Base-by-base conservation (phyloP, 2,113 vertebrate species). In the Morone chrysops region DNA sequence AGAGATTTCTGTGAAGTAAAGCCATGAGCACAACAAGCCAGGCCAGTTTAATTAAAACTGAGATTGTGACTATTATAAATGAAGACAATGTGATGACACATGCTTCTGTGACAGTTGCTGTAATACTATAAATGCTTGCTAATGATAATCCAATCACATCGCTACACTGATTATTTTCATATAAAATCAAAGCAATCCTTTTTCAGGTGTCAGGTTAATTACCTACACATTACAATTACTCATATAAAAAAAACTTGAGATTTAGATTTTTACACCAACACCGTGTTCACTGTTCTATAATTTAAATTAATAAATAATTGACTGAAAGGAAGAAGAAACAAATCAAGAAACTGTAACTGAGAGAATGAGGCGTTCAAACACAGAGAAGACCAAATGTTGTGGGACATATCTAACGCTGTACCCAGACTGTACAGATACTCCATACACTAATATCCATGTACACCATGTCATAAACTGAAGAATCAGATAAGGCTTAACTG, bases 111-210 rank as follows among this genome's bases (percentile, higher is more conserved):
- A 72, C 63, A 57, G 69, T 18, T 43, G 43, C 63, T 17, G 43
- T 11, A 57, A 40, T 11, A 8, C 62, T 65, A 78, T 43, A 75
- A 82, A 84, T 84, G 69, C 50, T 22, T 63, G 2, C 48, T 53
- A 48, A 38, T 71, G 41, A 70, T 69, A 66, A 76, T 81, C 68
- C 31, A 63, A 77, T 68, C 9, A 3, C 59, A 47, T 65, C 18
- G 36, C 41, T 22, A 31, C 60, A 25, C 17, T 68, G 20, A 63
- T 70, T 76, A 56, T 68, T 50, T 67, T 38, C 2, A 70, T 31
- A 31, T 48, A 16, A 72, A 66, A 53, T 41, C 38, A 57, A 57
- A 53, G 41, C 6, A 31, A n/a, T 1, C 1, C 31, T 31, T 31
- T 31, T 13, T 43, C 5, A 70, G 14, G 22, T 22, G 69, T 5